These are phyloP conservation scores for Neosilurus hyrtlii DNA, from an alignment of 2,797 vertebrate genomes.

Conservation along the genomic window DNA sequence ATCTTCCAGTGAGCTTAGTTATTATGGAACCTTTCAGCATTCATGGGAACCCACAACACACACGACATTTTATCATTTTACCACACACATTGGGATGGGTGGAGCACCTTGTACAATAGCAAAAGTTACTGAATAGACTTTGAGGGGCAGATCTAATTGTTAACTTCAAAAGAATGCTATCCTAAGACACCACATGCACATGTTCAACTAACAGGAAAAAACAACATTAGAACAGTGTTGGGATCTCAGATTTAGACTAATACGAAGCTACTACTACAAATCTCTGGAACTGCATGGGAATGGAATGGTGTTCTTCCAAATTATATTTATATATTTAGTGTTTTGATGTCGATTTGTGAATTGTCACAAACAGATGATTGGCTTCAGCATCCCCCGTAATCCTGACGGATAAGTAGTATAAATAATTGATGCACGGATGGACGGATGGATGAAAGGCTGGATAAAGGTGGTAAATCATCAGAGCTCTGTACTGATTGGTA, in stretches of 20 bases:
- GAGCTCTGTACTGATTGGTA: background rate
- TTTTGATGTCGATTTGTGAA: too few species aligned
- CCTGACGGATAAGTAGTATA: too few species aligned
- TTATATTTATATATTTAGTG: too few species aligned
- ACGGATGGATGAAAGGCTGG: too few species aligned
- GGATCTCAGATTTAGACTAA: background rate
- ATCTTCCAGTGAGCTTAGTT: background rate
- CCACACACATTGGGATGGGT: background rate
- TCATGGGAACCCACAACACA: background rate
- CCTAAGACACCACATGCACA: background rate
- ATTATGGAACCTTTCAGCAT: background rate
- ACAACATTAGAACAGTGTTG: background rate
- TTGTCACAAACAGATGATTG: background rate
- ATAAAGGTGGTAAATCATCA: too few species aligned
- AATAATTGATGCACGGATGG: too few species aligned
- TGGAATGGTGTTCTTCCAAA: too few species aligned
- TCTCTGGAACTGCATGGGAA: background rate
- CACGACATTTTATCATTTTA: background rate
- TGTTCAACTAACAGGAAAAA: background rate
- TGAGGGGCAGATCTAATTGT: background rate
- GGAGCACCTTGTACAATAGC: background rate
- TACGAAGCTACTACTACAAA: background rate
- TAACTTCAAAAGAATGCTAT: background rate
- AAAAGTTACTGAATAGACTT: background rate
- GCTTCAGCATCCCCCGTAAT: too few species aligned